Base-by-base conservation (phyloP, 2,797 vertebrate species). In the Mus minutoides region DNA sequence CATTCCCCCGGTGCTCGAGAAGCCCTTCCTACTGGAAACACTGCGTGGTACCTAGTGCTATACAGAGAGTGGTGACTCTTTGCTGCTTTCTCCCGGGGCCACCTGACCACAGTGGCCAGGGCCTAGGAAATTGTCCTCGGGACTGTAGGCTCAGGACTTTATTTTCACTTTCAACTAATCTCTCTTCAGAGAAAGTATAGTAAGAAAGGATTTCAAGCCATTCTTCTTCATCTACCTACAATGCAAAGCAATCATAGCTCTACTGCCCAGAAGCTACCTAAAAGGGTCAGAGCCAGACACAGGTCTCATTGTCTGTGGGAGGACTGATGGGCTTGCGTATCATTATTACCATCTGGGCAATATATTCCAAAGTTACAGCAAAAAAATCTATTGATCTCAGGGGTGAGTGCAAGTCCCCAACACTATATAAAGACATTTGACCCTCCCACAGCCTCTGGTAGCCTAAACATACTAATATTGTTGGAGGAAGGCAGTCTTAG, bases 131-230 rank as follows among this genome's bases (percentile, higher is more conserved):
- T 46, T 67, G 10, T 40, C 43, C 43, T 67, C 22, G 83, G 29
- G 17, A n/a, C 62, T 87, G n/a, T 62, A 56, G 17, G 56, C 56
- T 56, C 56, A 21, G 46, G 46, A 9, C 10, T 49, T 54, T 52
- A 78, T 24, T 31, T 93, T 69, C n/a, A 29, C 75, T 94, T 92
- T 92, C 79, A 89, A 43, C 52, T 71, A 73, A 46, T 88, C 62
- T 91, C 37, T 43, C 56, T 64, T 46, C 71, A 64, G 46, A 34
- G 60, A 62, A 94, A 95, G 56, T 69, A 85, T 13, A 80, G 29
- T 13, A 52, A 91, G n/a, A 91, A 40, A 29, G 43, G 58, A 94
- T 92, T 93, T 86, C 43, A 86, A 54, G 43, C 54, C 83, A 86
- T 85, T 90, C n/a, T 92, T 90, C 85, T 82, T 82, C 58, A 83